These are phyloP conservation scores for Epizoanthus illoricatus DNA, from an alignment of 92 coral and sea anemone species.

Conservation along the genomic window DNA sequence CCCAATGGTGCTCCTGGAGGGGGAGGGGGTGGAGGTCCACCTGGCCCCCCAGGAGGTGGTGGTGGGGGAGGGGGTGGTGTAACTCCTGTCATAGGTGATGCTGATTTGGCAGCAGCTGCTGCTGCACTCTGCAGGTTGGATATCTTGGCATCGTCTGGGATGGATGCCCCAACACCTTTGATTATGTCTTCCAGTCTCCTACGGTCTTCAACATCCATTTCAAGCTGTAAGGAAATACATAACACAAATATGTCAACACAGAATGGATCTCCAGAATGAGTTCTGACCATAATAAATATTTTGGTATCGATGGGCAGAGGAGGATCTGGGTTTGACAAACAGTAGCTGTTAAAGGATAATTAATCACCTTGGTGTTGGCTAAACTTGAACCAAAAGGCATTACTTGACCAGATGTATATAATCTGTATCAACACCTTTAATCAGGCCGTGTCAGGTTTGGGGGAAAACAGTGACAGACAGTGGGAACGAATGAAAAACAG, in stretches of 20 bases:
- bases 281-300: too few species aligned
- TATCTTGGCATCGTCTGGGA: constrained; percentile 94
- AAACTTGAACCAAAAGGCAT: too few species aligned
- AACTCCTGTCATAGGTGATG: constrained; percentile 85
- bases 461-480: too few species aligned
- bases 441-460: too few species aligned
- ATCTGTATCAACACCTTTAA: too few species aligned
- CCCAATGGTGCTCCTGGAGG: constrained; percentile 87
- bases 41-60: constrained; percentile 70
- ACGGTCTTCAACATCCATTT: constrained; percentile 76
- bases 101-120: constrained; percentile 61
- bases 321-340: too few species aligned
- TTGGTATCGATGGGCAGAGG: too few species aligned
- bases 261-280: not conserved
- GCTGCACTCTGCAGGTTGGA: constrained; percentile 74
- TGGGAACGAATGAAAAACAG: too few species aligned
- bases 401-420: too few species aligned
- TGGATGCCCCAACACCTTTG: constrained; percentile 86
- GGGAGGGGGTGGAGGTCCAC: constrained; percentile 71
- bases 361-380: too few species aligned
- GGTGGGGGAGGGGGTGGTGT: constrained; percentile 95
- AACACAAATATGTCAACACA: not conserved
- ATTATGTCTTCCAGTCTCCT: constrained; percentile 83
- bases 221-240: constrained; percentile 60
- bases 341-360: too few species aligned